Base-by-base conservation (phyloP, 2,888 invertebrate species). In the Mystacides longicornis region DNA sequence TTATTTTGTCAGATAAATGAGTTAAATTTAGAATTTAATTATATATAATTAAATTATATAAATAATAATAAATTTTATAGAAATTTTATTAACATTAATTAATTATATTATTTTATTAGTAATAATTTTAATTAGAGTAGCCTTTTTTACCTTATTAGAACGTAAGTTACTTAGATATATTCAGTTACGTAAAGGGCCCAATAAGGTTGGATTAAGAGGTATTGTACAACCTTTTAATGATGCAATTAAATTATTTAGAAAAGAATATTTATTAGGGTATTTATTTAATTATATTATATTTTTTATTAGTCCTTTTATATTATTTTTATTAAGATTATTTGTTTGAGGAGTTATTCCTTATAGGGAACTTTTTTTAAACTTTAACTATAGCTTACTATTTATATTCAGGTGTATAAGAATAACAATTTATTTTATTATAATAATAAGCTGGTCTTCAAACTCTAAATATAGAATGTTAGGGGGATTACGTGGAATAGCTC, bases 121-220 rank as follows among this genome's bases (percentile, higher is more conserved):
- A 66, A 76, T 78, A 47, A 76, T 84, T 46, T 75, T 86, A 71
- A 68, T 86, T 55, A 77, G 81, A 0, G 82, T 86, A 16, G 84
- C 84, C 65, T 87, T 84, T 81, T 81, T 85, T 67, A 85, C 83
- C 65, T 79, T 87, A 71, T 73, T 87, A 64, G 86, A 88, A 52
- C 87, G 86, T 2, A 85, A 82, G 62, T 74, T 85, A 64, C 78
- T 87, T 71, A 80, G 85, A 0, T 85, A 84, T 76, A 80, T 86
- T 74, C 85, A 87, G 70, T 73, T 82, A 73, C 87, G 86, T 18
- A 85, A 85, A 64, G 86, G 86, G 0, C 86, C 86, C 20, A 86
- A 85, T 80, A 86, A 85, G 64, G 79, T 86, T 1, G 81, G 82
- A 0, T 64, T 81, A 63, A 65, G 76, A 31, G 86, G 85, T 0